Base-by-base conservation (phyloP, 2,113 vertebrate species). In the Tachysurus fulvidraco region DNA sequence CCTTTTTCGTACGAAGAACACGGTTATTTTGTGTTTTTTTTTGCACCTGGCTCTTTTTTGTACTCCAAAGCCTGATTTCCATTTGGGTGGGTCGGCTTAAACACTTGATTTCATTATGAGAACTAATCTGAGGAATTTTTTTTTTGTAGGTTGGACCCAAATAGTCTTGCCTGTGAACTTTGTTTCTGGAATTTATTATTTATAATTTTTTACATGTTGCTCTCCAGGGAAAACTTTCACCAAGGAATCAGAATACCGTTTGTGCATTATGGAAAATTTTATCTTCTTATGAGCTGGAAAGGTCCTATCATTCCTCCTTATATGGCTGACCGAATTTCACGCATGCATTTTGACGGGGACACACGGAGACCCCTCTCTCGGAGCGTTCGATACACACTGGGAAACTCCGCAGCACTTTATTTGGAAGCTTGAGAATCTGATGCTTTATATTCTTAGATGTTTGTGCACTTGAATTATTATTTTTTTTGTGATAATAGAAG, bases 111-210 rank as follows among this genome's bases (percentile, higher is more conserved):
- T 52, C 21, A 23, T 30, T 30, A 55, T 19, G 16, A 17, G 8
- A 50, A 50, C 8, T 50, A 50, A 50, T 28, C 54, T 57, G 14
- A 30, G 52, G 28, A 36, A 54, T 44, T 77, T 54, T 52, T 46
- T 57, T n/a, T 55, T 25, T 36, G 36, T 36, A 36, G 2, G 9
- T 21, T 25, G 71, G 71, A 88, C 50, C 92, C 84, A 93, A 92
- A 93, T 89, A 91, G 87, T 89, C 46, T 44, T 73, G 78, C 62
- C 74, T 91, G 89, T 91, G 90, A 92, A 90, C 84, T 21, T 3
- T 81, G 84, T 17, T 10, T 59, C 87, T 90, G 85, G 83, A 85
- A 77, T 23, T 46, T n/a, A 65, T 87, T 83, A 54, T 28, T 46
- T n/a, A 65, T 87, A 82, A 54, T 28, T 82, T 81, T 54, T 77